These are phyloP conservation scores for Pogonocichla stellata DNA, from an alignment of 2,113 vertebrate genomes.

Conservation along the genomic window DNA sequence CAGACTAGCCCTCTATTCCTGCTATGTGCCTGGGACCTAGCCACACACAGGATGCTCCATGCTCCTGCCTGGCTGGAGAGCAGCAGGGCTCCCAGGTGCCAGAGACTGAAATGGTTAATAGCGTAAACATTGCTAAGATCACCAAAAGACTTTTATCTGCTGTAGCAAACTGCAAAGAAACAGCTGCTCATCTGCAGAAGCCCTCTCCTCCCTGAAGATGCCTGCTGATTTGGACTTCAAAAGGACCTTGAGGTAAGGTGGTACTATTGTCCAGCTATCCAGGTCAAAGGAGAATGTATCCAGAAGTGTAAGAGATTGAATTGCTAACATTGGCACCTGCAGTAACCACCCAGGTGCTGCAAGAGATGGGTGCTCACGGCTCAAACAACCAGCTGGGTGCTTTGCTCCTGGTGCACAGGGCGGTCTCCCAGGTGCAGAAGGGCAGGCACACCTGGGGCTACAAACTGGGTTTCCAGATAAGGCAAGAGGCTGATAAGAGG, in stretches of 20 bases:
- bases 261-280: neutral
- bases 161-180: neutral
- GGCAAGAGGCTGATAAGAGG: neutral
- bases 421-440: neutral
- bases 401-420: neutral
- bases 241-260: neutral
- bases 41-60: neutral
- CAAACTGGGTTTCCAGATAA: neutral
- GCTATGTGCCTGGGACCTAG: fast-evolving
- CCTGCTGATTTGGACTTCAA: neutral
- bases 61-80: neutral
- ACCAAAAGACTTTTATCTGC: neutral
- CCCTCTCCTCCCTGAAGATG: neutral
- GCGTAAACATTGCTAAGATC: neutral
- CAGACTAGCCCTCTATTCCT: neutral
- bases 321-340: neutral
- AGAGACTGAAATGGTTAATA: neutral
- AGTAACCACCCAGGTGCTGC: fast-evolving
- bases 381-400: neutral
- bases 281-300: neutral
- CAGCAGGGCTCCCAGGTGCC: neutral
- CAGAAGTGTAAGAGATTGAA: neutral
- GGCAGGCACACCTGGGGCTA: neutral
- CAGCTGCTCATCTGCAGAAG: fast-evolving
- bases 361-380: neutral